phyloP scores from a whole-genome alignment of 2,888 invertebrate species.

The Tetramorium bicarinatum region DNA sequence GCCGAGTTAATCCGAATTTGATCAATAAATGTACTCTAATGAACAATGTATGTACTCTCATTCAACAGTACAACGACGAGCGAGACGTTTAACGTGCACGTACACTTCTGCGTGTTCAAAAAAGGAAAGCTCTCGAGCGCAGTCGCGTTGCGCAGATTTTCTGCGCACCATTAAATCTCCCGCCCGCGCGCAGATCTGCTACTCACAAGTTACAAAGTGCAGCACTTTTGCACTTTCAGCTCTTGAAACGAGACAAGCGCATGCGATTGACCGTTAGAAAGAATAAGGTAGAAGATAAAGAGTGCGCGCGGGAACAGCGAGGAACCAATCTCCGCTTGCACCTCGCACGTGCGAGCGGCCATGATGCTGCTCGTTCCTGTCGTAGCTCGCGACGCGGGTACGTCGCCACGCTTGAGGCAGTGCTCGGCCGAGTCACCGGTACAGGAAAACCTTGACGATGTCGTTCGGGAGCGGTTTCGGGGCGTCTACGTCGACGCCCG shows the following conservation, averaged over 20 bases:
- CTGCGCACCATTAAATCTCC: constrained; percentile 18
- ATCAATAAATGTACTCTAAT: neutral
- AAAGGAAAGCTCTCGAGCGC: neutral
- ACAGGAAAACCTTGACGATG: constrained; percentile 72
- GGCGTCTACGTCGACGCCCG: constrained; percentile 87
- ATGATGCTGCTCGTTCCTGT: neutral
- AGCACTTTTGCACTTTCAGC: neutral
- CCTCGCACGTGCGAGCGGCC: constrained; percentile 32
- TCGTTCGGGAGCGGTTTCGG: constrained; percentile 86
- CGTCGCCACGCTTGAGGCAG: neutral
- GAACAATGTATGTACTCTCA: neutral
- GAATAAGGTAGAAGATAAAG: neutral
- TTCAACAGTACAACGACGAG: neutral
- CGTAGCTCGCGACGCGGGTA: neutral
- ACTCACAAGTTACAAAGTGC: too few species aligned
- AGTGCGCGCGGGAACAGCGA: neutral
- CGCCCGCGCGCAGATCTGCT: neutral
- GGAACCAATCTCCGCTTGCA: neutral
- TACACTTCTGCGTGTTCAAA: neutral
- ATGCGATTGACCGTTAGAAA: neutral
- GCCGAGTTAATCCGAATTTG: neutral
- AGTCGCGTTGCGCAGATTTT: constrained; percentile 10
- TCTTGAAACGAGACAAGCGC: neutral
- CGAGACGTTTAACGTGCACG: neutral
- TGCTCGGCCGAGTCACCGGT: neutral